Evolutionary conservation across 1,140 invertebrate species (phyloP).

Genomic region (Holotrichia oblita): DNA sequence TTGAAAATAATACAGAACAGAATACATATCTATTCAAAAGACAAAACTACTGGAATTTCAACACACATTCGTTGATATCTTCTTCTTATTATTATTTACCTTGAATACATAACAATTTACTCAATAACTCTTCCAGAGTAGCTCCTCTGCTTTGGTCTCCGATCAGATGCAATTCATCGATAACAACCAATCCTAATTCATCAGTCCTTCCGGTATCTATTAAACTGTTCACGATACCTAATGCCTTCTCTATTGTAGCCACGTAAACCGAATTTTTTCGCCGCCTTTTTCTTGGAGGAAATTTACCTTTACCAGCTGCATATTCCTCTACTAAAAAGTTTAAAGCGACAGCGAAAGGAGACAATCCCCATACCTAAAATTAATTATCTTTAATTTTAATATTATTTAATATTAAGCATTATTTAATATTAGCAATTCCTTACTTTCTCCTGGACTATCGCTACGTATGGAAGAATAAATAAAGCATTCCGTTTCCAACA

Average conservation of each 20-base stretch:
- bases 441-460: constrained; percentile 96
- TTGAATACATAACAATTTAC: constrained; percentile 79
- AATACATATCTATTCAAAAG: no score
- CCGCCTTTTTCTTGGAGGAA: constrained; percentile 83
- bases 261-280: constrained; percentile 85
- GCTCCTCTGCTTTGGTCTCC: constrained; percentile 88
- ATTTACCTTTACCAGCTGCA: constrained; percentile 86
- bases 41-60: no score
- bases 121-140: constrained; percentile 82
- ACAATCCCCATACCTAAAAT: constrained; percentile 85
- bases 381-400: no score
- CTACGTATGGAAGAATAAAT: constrained; percentile 93
- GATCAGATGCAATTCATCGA: constrained; percentile 96
- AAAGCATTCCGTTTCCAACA: constrained; percentile 84
- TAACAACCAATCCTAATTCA: constrained; percentile 85
- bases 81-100: constrained; percentile 67
- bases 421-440: no score
- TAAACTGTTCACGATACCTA: constrained; percentile 85
- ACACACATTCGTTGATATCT: no score
- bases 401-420: no score
- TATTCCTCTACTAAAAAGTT: constrained; percentile 95
- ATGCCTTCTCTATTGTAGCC: constrained; percentile 94
- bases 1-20: no score
- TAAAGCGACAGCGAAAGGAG: constrained; percentile 85
- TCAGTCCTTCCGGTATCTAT: constrained; percentile 79